Evolutionary conservation across 2,113 vertebrate genomes (phyloP).

Genomic region (Pelecanoides urinatrix): DNA sequence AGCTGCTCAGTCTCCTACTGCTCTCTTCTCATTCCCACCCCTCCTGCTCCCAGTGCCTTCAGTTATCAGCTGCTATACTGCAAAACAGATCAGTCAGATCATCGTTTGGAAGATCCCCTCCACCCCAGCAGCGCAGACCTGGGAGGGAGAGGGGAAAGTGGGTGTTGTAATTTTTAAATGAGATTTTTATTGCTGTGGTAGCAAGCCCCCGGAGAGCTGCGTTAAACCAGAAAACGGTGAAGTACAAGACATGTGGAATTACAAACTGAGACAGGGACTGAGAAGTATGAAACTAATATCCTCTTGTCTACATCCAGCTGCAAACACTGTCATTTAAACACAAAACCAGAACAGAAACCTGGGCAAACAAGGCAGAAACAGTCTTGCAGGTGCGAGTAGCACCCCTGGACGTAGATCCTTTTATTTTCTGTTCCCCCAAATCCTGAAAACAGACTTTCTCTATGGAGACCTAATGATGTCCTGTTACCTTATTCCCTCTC

Average conservation of each 20-base stretch:
- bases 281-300: not conserved
- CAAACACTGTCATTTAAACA: not conserved
- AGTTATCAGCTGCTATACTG: not conserved
- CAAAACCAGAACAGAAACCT: not conserved
- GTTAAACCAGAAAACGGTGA: not conserved
- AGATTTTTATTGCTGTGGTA: not conserved
- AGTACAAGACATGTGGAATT: not conserved
- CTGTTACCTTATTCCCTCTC: not conserved
- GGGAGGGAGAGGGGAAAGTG: not conserved
- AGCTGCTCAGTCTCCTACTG: not conserved
- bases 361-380: not conserved
- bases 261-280: not conserved
- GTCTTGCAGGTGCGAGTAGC: not conserved
- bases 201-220: not conserved
- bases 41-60: not conserved
- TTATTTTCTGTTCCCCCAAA: not conserved
- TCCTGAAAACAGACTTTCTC: not conserved
- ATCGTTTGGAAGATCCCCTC: not conserved
- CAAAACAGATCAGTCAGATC: not conserved
- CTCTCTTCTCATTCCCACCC: not conserved
- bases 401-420: not conserved
- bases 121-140: not conserved
- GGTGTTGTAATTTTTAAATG: not conserved
- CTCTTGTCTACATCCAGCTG: not conserved
- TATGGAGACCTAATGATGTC: not conserved